These are phyloP conservation scores for Tipula unca DNA, from an alignment of 2,888 invertebrate genomes.

Conservation along the genomic window DNA sequence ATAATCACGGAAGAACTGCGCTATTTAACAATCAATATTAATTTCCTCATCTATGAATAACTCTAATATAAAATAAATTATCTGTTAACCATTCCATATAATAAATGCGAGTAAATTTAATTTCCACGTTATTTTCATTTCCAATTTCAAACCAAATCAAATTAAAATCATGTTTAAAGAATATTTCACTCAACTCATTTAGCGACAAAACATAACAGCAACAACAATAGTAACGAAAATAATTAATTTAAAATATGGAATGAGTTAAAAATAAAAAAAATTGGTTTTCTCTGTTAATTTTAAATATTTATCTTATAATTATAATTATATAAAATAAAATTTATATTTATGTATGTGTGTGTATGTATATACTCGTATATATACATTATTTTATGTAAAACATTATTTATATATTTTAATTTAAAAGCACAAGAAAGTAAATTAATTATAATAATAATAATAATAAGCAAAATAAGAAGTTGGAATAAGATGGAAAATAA, in stretches of 20 bases:
- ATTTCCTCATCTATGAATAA: neutral
- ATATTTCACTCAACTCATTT: neutral
- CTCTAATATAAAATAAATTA: neutral
- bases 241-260: neutral
- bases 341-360: neutral
- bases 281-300: neutral
- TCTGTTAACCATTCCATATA: neutral
- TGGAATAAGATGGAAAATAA: neutral
- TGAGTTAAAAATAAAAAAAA: neutral
- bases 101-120: neutral
- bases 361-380: neutral
- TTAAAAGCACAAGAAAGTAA: slow-evolving; percentile 3
- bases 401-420: slow-evolving; percentile 8
- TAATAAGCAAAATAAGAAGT: neutral
- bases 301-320: slow-evolving; percentile 14
- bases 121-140: too few species aligned
- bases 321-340: neutral
- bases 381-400: neutral
- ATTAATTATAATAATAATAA: too few species aligned
- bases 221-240: neutral
- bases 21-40: too few species aligned
- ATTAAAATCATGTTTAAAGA: neutral
- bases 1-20: too few species aligned
- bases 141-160: neutral
- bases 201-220: neutral